These are phyloP conservation scores for Empis stercorea DNA, from an alignment of 2,888 invertebrate species.

Conservation along the genomic window DNA sequence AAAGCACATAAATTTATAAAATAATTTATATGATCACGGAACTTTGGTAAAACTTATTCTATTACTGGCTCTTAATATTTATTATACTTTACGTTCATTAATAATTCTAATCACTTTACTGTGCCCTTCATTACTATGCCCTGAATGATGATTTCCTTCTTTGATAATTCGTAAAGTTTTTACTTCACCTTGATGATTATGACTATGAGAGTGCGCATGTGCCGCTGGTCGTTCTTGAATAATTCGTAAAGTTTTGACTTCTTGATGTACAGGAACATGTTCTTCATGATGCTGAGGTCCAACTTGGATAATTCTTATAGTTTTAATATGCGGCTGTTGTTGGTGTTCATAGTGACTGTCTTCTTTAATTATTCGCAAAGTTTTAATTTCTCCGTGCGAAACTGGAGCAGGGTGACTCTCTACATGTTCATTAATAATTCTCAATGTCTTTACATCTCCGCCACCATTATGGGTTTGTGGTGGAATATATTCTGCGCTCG, in stretches of 20 bases:
- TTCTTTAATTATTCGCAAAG: neutral
- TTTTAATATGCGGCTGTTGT: neutral
- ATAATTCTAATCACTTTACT: too few species aligned
- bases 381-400: neutral
- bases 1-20: too few species aligned
- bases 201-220: neutral
- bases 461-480: neutral
- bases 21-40: too few species aligned
- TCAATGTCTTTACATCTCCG: neutral
- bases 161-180: neutral
- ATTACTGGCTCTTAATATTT: too few species aligned
- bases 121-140: too few species aligned
- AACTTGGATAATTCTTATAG: neutral
- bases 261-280: neutral
- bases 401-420: neutral
- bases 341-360: neutral
- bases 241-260: slow-evolving; percentile 2
- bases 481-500: too few species aligned
- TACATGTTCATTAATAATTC: neutral
- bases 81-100: too few species aligned
- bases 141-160: neutral
- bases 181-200: too few species aligned
- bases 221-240: neutral
- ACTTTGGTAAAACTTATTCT: too few species aligned
- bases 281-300: neutral